Evolutionary conservation across 2,797 vertebrate genomes (phyloP), one percentile per base, ranked within the genome.

Genomic region (Enteromius afrohamiltoni): DNA sequence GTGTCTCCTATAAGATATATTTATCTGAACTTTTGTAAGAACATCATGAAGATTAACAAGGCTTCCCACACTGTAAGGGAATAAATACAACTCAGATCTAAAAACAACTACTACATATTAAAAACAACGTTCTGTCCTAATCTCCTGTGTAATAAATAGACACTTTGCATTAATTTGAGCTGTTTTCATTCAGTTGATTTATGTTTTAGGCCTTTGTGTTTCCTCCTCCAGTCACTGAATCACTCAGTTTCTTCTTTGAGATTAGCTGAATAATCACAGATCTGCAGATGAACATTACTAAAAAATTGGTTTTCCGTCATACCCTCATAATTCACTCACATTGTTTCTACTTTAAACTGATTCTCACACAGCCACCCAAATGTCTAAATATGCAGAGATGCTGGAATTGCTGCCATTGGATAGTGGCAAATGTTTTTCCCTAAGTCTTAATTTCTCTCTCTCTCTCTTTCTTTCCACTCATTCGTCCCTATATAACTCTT

Each of bases 321-420:
- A 40, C 37, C 37, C 62, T 82, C 71, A 62, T 71, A 70, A 71
- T 47, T 71, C 65, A 78, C 74, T 83, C 67, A 83, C 42, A 69
- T 77, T 77, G 40, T 83, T 83, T 83, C 31, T 55, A 8, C 62
- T 64, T 51, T 42, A 31, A 75, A 68, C 19, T 42, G 62, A 88
- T 90, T 91, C 88, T 95, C 93, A 92, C 93, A 93, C 86, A 90
- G 93, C 93, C 93, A 85, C 92, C 93, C 93, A 91, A 91, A 92
- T 87, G 83, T 86, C 75, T 79, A 86, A 88, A 84, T 58, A 84
- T 40, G 2, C 76, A 91, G 90, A 90, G 92, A 92, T 93, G 92
- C 91, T 86, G 89, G 85, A 81, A 87, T 87, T 70, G 81, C 8
- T 37, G 40, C 55, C 81, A 82, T 64, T 82, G 82, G 68, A 83